These are phyloP conservation scores for Nesoenas mayeri DNA, from an alignment of 2,113 vertebrate genomes.

Conservation along the genomic window DNA sequence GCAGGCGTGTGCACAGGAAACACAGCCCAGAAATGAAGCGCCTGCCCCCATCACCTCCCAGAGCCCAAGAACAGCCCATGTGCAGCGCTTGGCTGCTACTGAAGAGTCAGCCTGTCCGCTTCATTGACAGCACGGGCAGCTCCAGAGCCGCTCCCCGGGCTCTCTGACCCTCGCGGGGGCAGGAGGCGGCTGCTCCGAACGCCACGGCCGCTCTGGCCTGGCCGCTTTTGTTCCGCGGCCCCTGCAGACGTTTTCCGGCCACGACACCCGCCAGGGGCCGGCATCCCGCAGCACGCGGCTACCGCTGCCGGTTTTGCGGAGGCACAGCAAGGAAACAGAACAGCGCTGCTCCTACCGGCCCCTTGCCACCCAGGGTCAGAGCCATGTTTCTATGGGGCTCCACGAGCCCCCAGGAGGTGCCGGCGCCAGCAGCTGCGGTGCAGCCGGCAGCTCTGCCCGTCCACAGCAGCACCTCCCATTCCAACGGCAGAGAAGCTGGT, in stretches of 20 bases:
- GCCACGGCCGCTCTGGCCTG: neutral
- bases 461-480: constrained; percentile 61
- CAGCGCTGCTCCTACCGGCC: neutral
- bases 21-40: neutral
- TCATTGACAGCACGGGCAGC: neutral
- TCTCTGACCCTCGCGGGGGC: neutral
- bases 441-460: constrained; percentile 44
- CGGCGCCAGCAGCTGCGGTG: constrained; percentile 46
- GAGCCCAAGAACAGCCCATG: neutral
- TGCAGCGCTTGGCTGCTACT: neutral
- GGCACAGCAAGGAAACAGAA: neutral
- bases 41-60: neutral
- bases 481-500: constrained; percentile 49
- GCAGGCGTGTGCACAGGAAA: neutral
- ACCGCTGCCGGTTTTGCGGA: neutral
- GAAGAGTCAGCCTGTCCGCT: neutral
- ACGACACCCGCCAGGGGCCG: neutral
- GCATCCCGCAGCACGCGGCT: neutral
- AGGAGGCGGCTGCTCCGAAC: rapidly evolving
- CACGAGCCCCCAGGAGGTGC: neutral
- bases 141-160: neutral
- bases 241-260: neutral
- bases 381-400: neutral
- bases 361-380: neutral
- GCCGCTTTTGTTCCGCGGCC: neutral